Evolutionary conservation across 2,113 vertebrate species (phyloP), one percentile per base, ranked within the genome.

Genomic region (Heloderma charlesbogerti): DNA sequence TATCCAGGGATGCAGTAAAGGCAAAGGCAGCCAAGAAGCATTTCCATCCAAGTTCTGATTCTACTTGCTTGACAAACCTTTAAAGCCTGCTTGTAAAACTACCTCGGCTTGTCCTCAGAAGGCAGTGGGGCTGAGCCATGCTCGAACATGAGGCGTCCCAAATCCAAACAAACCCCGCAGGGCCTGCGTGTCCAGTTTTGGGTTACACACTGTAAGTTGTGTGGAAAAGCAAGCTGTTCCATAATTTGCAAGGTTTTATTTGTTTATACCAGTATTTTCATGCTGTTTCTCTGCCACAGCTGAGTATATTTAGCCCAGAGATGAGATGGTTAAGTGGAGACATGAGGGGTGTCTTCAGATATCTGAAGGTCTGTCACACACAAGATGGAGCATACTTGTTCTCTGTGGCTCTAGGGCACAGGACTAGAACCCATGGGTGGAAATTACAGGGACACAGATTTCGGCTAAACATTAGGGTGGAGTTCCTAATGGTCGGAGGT

Each of bases 41-140:
- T 92, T 89, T 90, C 92, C 92, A 86, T 93, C 91, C 94, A 90
- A 91, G 45, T 66, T 90, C 54, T 94, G 91, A 94, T 91, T 31
- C 16, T 80, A 80, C 29, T 51, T 29, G 43, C 43, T 79, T 37
- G 40, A 45, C 77, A 79, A 29, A 25, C 43, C 40, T 45, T 45
- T 75, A 40, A 75, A 22, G 37, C 37, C 15, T 40, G n/a, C 75
- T 45, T 78, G 20, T 45, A 45, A 12, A 79, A 25, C 6, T 9
- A 75, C 40, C n/a, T 37, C 40, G 22, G 74, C 5, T 40, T 6
- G n/a, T 40, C 74, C 77, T 45, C 60, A 20, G 20, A 45, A 79
- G 77, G 2, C 22, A 48, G 10, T 22, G 29, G 18, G 8, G 45
- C 25, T 3, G 48, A 80, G 29, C 9, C 3, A 12, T 10, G 4